phyloP scores from a whole-genome alignment of 2,888 invertebrate species.

The Cheilosia soror region DNA sequence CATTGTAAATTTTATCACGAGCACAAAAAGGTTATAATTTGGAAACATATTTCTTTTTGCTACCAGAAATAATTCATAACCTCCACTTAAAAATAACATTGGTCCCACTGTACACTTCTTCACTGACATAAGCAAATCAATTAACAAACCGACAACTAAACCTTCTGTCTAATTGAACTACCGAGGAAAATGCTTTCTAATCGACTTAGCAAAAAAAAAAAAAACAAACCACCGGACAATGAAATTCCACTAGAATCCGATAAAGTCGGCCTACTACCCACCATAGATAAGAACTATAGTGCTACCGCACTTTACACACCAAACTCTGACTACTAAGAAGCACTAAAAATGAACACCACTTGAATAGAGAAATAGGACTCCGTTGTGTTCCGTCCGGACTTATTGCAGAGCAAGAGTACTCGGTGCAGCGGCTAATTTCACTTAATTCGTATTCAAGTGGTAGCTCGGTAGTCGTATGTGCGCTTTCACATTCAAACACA shows the following conservation, averaged over 20 bases:
- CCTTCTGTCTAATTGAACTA: background rate
- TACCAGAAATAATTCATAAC: too few species aligned
- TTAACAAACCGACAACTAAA: background rate
- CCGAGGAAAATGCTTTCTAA: conserved; percentile 31
- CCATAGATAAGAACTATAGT: background rate
- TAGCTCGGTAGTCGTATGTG: conserved; percentile 25
- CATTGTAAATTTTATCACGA: too few species aligned
- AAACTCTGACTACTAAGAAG: conserved; percentile 23
- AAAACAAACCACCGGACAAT: background rate
- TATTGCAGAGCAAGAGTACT: background rate
- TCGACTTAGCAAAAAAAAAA: conserved; percentile 53
- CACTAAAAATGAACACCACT: conserved; percentile 62
- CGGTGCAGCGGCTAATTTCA: conserved; percentile 65
- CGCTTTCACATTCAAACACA: conserved; percentile 9
- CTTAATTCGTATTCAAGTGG: conserved; percentile 73
- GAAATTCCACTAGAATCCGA: conserved; percentile 53
- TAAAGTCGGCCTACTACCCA: conserved; percentile 13
- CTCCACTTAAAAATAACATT: background rate
- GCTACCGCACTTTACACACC: background rate
- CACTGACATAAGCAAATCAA: background rate
- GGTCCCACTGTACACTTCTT: background rate
- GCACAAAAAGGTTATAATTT: too few species aligned
- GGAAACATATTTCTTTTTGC: too few species aligned
- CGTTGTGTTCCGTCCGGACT: conserved; percentile 23
- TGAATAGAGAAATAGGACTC: conserved; percentile 56